Evolutionary conservation across 2,797 vertebrate genomes (phyloP).

Genomic region (Sebastes diaconus): DNA sequence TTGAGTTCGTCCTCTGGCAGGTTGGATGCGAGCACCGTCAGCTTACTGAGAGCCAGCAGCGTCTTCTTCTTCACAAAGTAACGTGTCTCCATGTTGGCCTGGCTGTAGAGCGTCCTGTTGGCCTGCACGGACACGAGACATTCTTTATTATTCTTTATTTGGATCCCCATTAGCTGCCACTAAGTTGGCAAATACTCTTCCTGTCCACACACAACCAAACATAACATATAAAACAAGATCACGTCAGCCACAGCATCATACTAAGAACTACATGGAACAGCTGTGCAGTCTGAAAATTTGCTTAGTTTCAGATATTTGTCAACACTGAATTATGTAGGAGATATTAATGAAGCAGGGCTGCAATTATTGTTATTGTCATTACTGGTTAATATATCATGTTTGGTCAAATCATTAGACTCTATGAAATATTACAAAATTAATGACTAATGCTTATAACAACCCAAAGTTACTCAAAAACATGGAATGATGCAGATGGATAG

Average conservation of each 20-base stretch:
- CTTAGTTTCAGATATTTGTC: no score
- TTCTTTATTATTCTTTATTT: not conserved
- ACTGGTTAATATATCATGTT: no score
- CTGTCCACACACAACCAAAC: not conserved
- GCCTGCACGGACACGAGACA: slow-evolving; percentile 78
- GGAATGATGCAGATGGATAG: not conserved
- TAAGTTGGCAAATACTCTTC: not conserved
- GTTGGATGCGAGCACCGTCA: slow-evolving; percentile 89
- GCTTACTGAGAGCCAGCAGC: slow-evolving; percentile 95
- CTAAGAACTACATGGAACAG: no score
- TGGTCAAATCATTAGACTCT: no score
- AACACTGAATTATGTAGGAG: no score
- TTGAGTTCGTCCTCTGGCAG: slow-evolving; percentile 83
- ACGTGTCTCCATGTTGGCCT: slow-evolving; percentile 89
- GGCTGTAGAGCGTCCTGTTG: slow-evolving; percentile 87
- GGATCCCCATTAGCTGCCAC: not conserved
- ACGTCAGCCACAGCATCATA: no score
- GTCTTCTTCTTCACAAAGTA: slow-evolving; percentile 98
- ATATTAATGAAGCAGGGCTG: no score
- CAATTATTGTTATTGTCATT: no score
- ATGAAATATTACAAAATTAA: no score
- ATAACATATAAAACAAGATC: not conserved
- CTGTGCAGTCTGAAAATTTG: no score
- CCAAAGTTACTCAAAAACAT: not conserved
- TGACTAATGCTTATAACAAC: no score